These are phyloP conservation scores for Anabas testudineus DNA, from an alignment of 2,797 vertebrate species.

Conservation along the genomic window DNA sequence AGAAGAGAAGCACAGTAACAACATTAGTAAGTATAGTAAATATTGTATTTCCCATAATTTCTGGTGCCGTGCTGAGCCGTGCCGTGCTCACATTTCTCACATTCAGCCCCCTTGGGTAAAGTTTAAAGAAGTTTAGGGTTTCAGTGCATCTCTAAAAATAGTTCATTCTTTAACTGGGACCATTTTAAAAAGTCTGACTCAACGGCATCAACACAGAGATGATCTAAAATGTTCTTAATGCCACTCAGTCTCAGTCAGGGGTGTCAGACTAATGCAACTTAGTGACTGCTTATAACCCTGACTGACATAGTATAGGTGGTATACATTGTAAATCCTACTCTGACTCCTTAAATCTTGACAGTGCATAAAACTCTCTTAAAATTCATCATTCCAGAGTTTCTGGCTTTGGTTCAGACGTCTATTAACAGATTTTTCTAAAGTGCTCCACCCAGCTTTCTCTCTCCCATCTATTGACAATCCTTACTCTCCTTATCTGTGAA, in stretches of 20 bases:
- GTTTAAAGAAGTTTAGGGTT: too few species aligned
- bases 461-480: conserved; percentile 62
- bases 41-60: too few species aligned
- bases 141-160: too few species aligned
- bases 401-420: conserved; percentile 19
- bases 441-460: conserved; percentile 26
- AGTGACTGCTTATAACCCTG: conserved; percentile 34
- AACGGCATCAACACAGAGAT: conserved; percentile 18
- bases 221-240: conserved; percentile 44
- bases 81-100: too few species aligned
- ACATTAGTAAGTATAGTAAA: too few species aligned
- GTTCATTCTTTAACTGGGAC: too few species aligned
- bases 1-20: too few species aligned
- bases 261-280: conserved; percentile 38
- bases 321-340: conserved; percentile 44
- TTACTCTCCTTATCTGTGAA: conserved; percentile 60
- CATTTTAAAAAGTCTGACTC: conserved; percentile 28
- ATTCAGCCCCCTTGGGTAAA: too few species aligned
- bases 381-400: conserved; percentile 46
- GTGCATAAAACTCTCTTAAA: conserved; percentile 24
- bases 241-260: conserved; percentile 30
- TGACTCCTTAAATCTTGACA: conserved; percentile 31
- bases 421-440: conserved; percentile 58
- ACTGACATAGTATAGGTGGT: conserved; percentile 29
- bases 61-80: too few species aligned